phyloP scores from a whole-genome alignment of 2,113 vertebrate genomes.

The Neolamprologus hecqui region DNA sequence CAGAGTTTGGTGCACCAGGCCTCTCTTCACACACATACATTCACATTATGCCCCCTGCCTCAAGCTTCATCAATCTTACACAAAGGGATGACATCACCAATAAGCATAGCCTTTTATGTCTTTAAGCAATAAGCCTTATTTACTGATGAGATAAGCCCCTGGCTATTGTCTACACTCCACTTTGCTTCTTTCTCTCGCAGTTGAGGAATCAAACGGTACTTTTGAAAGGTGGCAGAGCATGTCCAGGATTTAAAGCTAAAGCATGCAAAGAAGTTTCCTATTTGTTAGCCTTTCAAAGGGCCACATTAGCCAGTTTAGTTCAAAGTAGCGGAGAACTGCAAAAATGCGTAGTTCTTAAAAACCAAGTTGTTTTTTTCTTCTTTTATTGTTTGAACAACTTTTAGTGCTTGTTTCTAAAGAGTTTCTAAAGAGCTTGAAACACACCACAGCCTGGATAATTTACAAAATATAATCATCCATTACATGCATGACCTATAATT shows the following conservation, averaged over 20 bases:
- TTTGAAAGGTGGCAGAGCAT: constrained; percentile 84
- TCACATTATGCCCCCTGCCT: constrained; percentile 51
- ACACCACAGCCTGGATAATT: constrained; percentile 19
- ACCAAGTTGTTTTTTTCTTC: neutral
- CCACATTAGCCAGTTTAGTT: constrained; percentile 52
- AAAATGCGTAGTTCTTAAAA: neutral
- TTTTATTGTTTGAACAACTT: neutral
- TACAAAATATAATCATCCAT: constrained; percentile 36
- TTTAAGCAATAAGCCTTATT: constrained; percentile 80
- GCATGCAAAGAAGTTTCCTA: constrained; percentile 72
- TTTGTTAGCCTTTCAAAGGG: constrained; percentile 52
- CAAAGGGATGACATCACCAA: constrained; percentile 84
- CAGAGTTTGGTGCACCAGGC: constrained; percentile 22
- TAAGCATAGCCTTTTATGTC: constrained; percentile 75
- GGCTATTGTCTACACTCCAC: constrained; percentile 76
- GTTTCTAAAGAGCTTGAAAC: neutral
- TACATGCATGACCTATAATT: constrained; percentile 47
- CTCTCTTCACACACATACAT: constrained; percentile 19
- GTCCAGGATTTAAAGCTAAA: constrained; percentile 76
- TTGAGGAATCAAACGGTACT: constrained; percentile 75
- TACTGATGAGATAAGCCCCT: constrained; percentile 84
- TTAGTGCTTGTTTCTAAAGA: neutral
- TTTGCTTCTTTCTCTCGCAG: constrained; percentile 74
- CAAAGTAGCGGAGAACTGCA: constrained; percentile 25
- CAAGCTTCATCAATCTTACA: constrained; percentile 72